Evolutionary conservation across 2,113 vertebrate species (phyloP).

Genomic region (Ivindomyrus marchei): DNA sequence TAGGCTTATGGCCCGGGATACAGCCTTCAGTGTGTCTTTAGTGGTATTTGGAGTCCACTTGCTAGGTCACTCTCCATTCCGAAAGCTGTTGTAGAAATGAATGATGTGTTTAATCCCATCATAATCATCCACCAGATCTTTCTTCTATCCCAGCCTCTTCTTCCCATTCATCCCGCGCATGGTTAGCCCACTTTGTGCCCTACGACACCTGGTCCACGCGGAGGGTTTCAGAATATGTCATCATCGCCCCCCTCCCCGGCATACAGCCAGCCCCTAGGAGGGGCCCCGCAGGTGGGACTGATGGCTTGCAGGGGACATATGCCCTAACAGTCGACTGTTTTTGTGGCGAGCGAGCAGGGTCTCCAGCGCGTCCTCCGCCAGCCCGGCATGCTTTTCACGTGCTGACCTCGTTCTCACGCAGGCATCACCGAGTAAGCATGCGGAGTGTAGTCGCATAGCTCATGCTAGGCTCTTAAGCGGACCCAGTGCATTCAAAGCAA

Average conservation of each 20-base stretch:
- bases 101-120: not conserved
- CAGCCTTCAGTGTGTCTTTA: not conserved
- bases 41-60: not conserved
- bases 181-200: not conserved
- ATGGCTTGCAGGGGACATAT: not conserved
- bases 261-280: not conserved
- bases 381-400: not conserved
- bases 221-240: constrained; percentile 33
- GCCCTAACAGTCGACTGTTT: not conserved
- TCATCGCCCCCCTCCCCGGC: constrained; percentile 38
- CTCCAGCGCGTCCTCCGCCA: not conserved
- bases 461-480: not conserved
- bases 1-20: not conserved
- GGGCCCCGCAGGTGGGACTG: not conserved
- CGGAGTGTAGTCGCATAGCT: no score
- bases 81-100: not conserved
- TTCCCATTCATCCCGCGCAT: not conserved
- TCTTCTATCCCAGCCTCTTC: not conserved
- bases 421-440: not conserved
- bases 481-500: not conserved
- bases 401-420: not conserved
- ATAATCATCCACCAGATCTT: not conserved
- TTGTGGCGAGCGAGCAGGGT: not conserved
- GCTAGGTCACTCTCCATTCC: not conserved
- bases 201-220: not conserved